phyloP scores from a whole-genome alignment of 2,797 vertebrate genomes.

The Amniataba percoides region DNA sequence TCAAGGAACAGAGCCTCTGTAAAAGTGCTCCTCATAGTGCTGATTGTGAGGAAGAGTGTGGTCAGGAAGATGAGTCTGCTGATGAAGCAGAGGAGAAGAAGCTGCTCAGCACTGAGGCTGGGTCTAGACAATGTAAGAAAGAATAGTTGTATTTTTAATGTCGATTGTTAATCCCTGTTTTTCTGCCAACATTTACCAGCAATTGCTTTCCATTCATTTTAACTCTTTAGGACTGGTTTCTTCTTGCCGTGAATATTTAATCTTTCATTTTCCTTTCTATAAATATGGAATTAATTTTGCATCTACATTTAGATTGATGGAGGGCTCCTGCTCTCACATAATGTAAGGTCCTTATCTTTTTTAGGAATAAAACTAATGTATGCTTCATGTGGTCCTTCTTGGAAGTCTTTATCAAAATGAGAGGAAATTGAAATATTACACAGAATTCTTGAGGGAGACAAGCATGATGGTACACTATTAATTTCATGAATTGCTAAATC shows the following conservation, averaged over 20 bases:
- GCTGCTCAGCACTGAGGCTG: neutral
- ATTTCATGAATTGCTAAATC: too few species aligned
- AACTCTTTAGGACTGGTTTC: neutral
- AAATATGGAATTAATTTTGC: neutral
- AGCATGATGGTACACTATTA: too few species aligned
- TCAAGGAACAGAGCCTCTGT: slow-evolving; percentile 39
- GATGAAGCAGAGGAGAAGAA: slow-evolving; percentile 21
- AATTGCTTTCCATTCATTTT: neutral
- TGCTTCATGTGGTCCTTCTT: too few species aligned
- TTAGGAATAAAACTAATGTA: too few species aligned
- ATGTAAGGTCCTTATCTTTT: too few species aligned
- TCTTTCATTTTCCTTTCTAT: neutral
- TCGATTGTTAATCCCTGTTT: neutral
- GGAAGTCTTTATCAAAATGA: too few species aligned
- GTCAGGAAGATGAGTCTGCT: slow-evolving; percentile 11
- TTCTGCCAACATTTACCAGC: neutral
- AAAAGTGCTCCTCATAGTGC: neutral
- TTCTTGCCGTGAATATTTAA: neutral
- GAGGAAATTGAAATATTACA: too few species aligned
- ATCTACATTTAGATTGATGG: too few species aligned
- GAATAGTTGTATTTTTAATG: neutral
- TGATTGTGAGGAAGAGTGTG: slow-evolving; percentile 30
- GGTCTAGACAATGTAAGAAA: slow-evolving; percentile 29
- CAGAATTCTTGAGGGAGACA: too few species aligned
- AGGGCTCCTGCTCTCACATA: too few species aligned